phyloP scores from a whole-genome alignment of 1,140 invertebrate genomes.

The Vanessa atalanta region DNA sequence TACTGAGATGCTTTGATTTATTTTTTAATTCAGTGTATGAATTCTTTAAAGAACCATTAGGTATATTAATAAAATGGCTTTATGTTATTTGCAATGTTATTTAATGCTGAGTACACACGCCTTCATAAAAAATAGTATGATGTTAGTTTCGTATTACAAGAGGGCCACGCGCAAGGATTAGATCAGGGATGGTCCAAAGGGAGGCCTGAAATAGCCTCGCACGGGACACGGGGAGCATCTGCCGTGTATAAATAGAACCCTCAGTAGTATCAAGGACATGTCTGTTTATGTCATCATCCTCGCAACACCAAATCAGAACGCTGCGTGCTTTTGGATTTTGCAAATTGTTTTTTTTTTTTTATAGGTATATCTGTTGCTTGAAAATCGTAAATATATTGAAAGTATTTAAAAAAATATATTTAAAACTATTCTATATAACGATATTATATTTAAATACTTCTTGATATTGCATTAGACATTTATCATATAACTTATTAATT shows the following conservation, averaged over 20 bases:
- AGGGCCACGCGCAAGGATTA: constrained; percentile 40
- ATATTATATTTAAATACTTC: too few species aligned
- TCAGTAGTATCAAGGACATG: constrained; percentile 78
- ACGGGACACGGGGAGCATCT: constrained; percentile 69
- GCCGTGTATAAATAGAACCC: constrained; percentile 71
- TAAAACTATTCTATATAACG: too few species aligned
- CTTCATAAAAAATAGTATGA: constrained; percentile 23
- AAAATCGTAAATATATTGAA: too few species aligned
- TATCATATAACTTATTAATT: background rate
- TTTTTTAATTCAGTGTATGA: too few species aligned
- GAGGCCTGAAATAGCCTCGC: constrained; percentile 65
- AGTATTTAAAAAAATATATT: too few species aligned
- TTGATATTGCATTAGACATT: too few species aligned
- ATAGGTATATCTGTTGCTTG: background rate
- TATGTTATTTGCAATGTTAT: background rate
- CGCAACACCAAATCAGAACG: background rate
- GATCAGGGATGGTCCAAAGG: constrained; percentile 46
- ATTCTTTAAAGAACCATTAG: too few species aligned
- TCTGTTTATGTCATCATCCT: constrained; percentile 22
- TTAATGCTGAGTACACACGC: constrained; percentile 21
- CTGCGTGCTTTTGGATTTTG: background rate
- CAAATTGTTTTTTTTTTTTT: background rate
- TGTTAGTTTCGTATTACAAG: constrained; percentile 42
- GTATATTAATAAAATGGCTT: background rate
- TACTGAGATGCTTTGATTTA: too few species aligned